A percentile compares a stretch with the other conserved stretches of the same genome.
phyloP scores from a whole-genome alignment of 2,888 invertebrate genomes.

The Cryptophagus acutangulus region DNA sequence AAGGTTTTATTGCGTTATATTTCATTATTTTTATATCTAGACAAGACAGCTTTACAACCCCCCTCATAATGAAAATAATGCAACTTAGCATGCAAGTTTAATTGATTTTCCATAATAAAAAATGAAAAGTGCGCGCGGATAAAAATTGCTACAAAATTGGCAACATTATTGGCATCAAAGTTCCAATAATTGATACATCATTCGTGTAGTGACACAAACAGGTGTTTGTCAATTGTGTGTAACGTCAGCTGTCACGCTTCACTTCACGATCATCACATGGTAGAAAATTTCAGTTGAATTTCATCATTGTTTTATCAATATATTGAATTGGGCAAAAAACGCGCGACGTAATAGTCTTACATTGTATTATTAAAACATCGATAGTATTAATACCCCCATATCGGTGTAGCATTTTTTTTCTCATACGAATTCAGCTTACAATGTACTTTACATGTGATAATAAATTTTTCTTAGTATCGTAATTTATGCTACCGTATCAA shows the following conservation, averaged over 20 bases:
- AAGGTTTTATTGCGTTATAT: conserved; percentile 3
- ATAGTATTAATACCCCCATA: conserved; percentile 1
- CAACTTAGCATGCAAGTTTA: too few species aligned
- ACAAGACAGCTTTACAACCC: conserved; percentile 6
- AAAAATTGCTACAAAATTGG: too few species aligned
- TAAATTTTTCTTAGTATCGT: conserved; percentile 18
- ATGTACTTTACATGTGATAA: conserved; percentile 20
- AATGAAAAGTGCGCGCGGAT: too few species aligned
- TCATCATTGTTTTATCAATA: background rate
- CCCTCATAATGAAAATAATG: too few species aligned
- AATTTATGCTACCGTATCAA: conserved; percentile 24
- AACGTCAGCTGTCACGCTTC: conserved; percentile 24
- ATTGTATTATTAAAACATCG: conserved; percentile 2
- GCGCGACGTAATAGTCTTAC: background rate
- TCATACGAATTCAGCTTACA: conserved; percentile 20
- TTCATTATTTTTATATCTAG: conserved; percentile 6
- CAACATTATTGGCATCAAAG: background rate
- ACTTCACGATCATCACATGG: conserved; percentile 16
- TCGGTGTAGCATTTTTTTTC: conserved; percentile 2
- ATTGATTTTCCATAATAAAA: too few species aligned
- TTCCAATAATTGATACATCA: conserved; percentile 5
- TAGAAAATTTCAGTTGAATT: conserved; percentile 1
- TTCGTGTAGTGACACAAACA: conserved; percentile 18
- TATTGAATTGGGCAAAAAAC: background rate
- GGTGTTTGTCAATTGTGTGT: conserved; percentile 27